phyloP scores from a whole-genome alignment of 2,797 vertebrate species.

The Takifugu ocellatus region DNA sequence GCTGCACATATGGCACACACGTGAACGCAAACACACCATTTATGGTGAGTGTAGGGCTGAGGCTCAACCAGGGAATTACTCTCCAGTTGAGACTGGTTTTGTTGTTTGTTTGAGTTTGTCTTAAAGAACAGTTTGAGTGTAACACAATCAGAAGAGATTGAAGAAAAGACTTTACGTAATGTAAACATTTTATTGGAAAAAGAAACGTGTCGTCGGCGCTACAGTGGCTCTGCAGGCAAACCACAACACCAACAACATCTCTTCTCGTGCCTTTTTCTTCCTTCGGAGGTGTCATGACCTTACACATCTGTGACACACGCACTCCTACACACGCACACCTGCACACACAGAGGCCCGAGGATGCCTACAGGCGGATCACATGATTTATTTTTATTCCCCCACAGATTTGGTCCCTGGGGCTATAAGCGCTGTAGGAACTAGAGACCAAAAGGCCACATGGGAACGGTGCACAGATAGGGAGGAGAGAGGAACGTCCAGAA shows the following conservation, averaged over 20 bases:
- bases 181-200: too few relatives aligned
- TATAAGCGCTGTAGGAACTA: slow-evolving; percentile 30
- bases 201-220: too few relatives aligned
- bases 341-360: slow-evolving; percentile 26
- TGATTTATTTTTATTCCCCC: slow-evolving; percentile 57
- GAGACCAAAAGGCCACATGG: slow-evolving; percentile 46
- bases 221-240: too few relatives aligned
- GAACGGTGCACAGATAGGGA: slow-evolving; percentile 36
- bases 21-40: too few relatives aligned
- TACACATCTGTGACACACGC: slow-evolving; percentile 41
- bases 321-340: slow-evolving; percentile 4
- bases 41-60: too few relatives aligned
- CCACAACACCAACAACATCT: background rate
- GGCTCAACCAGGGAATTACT: too few relatives aligned
- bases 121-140: too few relatives aligned
- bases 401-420: slow-evolving; percentile 43
- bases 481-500: slow-evolving; percentile 38
- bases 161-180: too few relatives aligned
- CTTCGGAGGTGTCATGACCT: slow-evolving; percentile 28
- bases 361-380: slow-evolving; percentile 43
- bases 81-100: too few relatives aligned
- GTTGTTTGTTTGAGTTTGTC: too few relatives aligned
- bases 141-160: too few relatives aligned
- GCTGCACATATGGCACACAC: too few relatives aligned
- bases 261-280: slow-evolving; percentile 16